Evolutionary conservation across 2,797 vertebrate genomes (phyloP).

Genomic region (Alca torda): DNA sequence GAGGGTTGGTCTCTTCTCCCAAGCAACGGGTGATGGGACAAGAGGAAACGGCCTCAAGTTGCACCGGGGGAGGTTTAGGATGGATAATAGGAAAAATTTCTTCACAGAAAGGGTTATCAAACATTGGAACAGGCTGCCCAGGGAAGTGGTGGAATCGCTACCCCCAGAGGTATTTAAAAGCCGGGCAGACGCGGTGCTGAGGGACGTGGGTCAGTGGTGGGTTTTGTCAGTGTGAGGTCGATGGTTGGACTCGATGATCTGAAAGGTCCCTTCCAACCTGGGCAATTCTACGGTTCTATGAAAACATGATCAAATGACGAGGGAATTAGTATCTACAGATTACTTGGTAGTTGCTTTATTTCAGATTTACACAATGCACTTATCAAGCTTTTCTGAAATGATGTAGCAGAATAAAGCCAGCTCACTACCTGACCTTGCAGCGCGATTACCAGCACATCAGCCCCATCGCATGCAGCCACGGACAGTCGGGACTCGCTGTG

Average conservation of each 20-base stretch:
- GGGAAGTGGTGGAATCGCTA: not conserved
- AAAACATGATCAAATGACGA: not conserved
- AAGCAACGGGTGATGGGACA: not conserved
- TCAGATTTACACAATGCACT: rapidly evolving
- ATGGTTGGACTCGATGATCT: not conserved
- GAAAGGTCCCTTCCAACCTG: not conserved
- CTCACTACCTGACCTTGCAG: not conserved
- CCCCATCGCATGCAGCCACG: rapidly evolving
- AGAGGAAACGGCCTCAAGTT: not conserved
- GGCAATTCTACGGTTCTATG: not conserved
- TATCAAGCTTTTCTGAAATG: rapidly evolving
- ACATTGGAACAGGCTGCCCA: not conserved
- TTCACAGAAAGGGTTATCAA: not conserved
- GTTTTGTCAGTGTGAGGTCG: not conserved
- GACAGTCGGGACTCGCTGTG: not conserved
- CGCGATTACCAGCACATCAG: not conserved
- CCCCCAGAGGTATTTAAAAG: not conserved
- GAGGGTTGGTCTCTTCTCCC: not conserved
- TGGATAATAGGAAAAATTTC: not conserved
- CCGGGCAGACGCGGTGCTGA: not conserved
- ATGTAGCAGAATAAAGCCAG: rapidly evolving
- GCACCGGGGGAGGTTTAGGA: not conserved
- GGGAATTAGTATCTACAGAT: not conserved
- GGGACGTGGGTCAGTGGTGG: not conserved
- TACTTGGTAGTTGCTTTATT: not conserved